Evolutionary conservation across 2,113 vertebrate species (phyloP).

Genomic region (Melanerpes aurifrons): DNA sequence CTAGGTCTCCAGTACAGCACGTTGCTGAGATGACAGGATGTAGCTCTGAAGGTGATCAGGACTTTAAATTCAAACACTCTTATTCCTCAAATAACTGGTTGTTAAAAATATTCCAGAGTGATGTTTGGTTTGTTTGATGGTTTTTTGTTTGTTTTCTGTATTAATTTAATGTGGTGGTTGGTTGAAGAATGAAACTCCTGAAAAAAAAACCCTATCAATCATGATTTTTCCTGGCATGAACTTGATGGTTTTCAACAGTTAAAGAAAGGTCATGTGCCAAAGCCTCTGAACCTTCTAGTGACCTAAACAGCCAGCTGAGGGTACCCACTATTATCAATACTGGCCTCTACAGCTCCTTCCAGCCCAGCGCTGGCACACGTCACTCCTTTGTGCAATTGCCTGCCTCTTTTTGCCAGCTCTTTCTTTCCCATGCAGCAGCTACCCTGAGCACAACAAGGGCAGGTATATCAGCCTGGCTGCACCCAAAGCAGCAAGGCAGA

Average conservation of each 20-base stretch:
- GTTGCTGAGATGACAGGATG: rapidly evolving
- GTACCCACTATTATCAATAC: rapidly evolving
- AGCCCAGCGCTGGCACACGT: neutral
- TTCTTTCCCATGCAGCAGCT: neutral
- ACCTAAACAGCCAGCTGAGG: neutral
- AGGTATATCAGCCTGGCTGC: neutral
- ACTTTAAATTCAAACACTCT: neutral
- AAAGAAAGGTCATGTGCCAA: neutral
- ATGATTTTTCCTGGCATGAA: neutral
- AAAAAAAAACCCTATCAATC: neutral
- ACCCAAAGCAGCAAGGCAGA: neutral
- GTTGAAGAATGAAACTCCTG: neutral
- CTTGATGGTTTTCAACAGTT: neutral
- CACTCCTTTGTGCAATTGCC: neutral
- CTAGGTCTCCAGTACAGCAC: neutral
- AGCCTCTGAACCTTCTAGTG: neutral
- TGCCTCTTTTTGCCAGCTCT: neutral
- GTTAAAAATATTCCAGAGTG: neutral
- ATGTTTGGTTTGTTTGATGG: too few relatives aligned
- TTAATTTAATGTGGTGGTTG: neutral
- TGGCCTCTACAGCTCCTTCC: neutral
- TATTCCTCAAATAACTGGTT: neutral
- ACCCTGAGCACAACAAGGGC: neutral
- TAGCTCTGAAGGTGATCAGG: neutral
- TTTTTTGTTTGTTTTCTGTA: neutral